Evolutionary conservation across 2,888 invertebrate genomes (phyloP), one percentile per base, ranked within the genome.

Genomic region (Clanis bilineata): DNA sequence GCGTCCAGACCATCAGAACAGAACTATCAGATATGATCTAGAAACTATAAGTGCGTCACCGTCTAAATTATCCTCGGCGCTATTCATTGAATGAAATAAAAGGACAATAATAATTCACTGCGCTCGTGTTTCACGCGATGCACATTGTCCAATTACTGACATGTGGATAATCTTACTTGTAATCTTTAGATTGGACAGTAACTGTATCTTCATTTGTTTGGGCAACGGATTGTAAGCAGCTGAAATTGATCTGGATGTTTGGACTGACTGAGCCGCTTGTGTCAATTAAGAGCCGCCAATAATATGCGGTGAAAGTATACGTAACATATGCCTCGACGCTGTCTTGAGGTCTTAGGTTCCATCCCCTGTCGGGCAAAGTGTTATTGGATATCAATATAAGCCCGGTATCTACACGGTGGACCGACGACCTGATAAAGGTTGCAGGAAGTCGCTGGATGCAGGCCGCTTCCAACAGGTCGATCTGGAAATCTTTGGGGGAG

Each of bases 11-110:
- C 32, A 2, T 32, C 1, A 36, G n/a, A n/a, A n/a, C 12, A 10
- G 15, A 32, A 9, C 3, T 51, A 51, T 4, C 28, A 51, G 9
- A 28, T 10, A 47, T 7, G 25, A 28, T 51, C 18, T 32, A 51
- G 51, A 51, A 28, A 51, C 32, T 25, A 47, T 51, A 51, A 32
- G 32, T 51, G 51, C 51, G 51, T 51, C 51, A 51, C 51, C 51
- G 28, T 51, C 5, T 51, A 51, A 51, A 32, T 51, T 51, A 32
- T 51, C 18, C 32, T 32, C 51, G 10, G 18, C 32, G 51, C 51
- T 32, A 51, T 51, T 51, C 51, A 51, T 51, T 51, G 51, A 32
- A 51, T 51, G 51, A 51, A 51, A 51, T 32, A 51, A 51, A 51
- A 51, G 51, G 51, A 10, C 51, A 32, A 28, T 32, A 51, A 51